Evolutionary conservation across 2,113 vertebrate genomes (phyloP).

Genomic region (Aphyosemion australe): DNA sequence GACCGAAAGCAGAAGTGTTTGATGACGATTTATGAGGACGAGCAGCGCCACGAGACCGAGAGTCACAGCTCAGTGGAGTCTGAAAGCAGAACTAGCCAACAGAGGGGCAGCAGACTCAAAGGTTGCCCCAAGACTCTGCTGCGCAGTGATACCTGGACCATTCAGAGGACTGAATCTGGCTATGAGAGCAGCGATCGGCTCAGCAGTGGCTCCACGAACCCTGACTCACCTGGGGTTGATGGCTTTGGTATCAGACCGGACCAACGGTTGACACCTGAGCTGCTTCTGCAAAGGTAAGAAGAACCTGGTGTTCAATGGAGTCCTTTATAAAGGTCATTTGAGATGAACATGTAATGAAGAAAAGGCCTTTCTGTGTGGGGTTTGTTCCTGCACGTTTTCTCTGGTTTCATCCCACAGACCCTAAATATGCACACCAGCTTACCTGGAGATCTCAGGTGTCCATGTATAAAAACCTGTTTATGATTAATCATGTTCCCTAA

Average conservation of each 20-base stretch:
- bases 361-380: no score
- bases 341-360: no score
- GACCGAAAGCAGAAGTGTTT: constrained; percentile 85
- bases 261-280: constrained; percentile 71
- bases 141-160: constrained; percentile 85
- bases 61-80: constrained; percentile 89
- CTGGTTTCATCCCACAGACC: no score
- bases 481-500: not conserved
- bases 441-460: no score
- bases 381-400: no score
- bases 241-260: constrained; percentile 74
- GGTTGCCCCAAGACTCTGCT: constrained; percentile 77
- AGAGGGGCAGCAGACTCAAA: constrained; percentile 63
- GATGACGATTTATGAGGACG: constrained; percentile 97
- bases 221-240: constrained; percentile 86
- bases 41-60: constrained; percentile 86
- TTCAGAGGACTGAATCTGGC: constrained; percentile 93
- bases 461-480: no score
- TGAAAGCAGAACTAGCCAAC: constrained; percentile 79
- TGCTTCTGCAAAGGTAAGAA: constrained; percentile 82
- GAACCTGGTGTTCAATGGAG: not conserved
- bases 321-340: no score
- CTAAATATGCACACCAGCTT: no score
- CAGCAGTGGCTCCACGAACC: constrained; percentile 90
- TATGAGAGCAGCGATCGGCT: constrained; percentile 94